phyloP scores from a whole-genome alignment of 2,113 vertebrate species.

The Cheirogaleus medius region DNA sequence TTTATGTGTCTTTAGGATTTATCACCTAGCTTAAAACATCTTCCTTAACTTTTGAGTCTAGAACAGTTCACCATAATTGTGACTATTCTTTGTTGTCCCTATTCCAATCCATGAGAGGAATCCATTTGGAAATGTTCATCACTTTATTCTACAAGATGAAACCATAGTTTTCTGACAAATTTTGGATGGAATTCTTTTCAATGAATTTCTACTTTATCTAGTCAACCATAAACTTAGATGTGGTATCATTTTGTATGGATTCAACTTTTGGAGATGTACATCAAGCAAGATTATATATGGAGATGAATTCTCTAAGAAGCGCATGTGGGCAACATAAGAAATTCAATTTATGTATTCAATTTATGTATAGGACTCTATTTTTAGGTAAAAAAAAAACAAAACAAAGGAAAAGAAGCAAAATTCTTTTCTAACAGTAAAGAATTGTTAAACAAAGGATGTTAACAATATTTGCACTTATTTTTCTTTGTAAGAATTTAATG shows the following conservation, averaged over 20 bases:
- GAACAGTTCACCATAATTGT: background rate
- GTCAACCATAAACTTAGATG: background rate
- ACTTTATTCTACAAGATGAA: background rate
- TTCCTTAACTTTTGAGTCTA: background rate
- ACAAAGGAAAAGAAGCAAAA: background rate
- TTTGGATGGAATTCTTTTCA: background rate
- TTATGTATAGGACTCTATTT: background rate
- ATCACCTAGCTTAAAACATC: background rate
- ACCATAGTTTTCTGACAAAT: background rate
- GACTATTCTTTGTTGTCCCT: background rate
- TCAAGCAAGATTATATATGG: background rate
- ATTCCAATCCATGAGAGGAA: background rate
- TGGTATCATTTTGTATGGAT: background rate
- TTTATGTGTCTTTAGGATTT: background rate
- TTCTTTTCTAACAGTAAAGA: background rate
- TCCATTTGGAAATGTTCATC: background rate
- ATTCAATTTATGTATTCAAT: background rate
- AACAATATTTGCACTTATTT: background rate
- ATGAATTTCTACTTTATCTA: background rate
- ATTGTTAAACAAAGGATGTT: background rate
- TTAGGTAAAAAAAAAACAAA: background rate
- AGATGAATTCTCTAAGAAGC: background rate
- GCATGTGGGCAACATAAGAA: background rate
- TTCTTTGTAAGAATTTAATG: background rate
- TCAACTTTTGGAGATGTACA: background rate